Evolutionary conservation across 2,888 invertebrate species (phyloP), one percentile per base, ranked within the genome.

Genomic region (Herminia tarsipennalis): DNA sequence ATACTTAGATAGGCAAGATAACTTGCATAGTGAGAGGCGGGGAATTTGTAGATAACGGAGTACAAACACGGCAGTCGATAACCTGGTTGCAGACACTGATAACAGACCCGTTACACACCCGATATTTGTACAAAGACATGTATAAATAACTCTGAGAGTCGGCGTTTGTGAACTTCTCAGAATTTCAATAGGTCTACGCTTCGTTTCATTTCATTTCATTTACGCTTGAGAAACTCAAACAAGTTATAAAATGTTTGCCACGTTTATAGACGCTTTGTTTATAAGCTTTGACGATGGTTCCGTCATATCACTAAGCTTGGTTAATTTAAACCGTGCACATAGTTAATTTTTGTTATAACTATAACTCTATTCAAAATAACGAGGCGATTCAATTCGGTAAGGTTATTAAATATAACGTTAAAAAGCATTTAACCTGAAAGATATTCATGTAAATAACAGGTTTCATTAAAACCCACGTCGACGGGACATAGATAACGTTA

Each of bases 61-160:
- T 60, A 69, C 82, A 88, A 88, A 88, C 86, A 87, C 76, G 71
- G 77, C 82, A 81, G 78, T 81, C 80, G 88, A 88, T 88, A 88
- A 84, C 88, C 86, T 83, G 87, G 83, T 85, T 88, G 85, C 81
- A 76, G 73, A 66, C 62, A 56, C 73, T 81, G 87, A 88, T 88
- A 86, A 78, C 66, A 42, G 48, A 38, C 56, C 71, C 72, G 69
- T 76, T 78, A 80, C 73, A 67, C 52, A 61, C 47, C 62, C 61
- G 35, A 43, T 68, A 72, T 78, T 78, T 78, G 56, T 58, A 67
- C 66, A 66, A 64, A 63, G 47, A 55, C 56, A 60, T 57, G 55
- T 56, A 35, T 48, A 67, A 60, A 66, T 64, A 66, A 60, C 49
- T 36, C 47, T 36, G 46, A 50, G 52, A 63, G n/a, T n/a, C n/a